Evolutionary conservation across 1,140 invertebrate genomes (phyloP), one percentile per base, ranked within the genome.

Genomic region (Macrostomum lignano): DNA sequence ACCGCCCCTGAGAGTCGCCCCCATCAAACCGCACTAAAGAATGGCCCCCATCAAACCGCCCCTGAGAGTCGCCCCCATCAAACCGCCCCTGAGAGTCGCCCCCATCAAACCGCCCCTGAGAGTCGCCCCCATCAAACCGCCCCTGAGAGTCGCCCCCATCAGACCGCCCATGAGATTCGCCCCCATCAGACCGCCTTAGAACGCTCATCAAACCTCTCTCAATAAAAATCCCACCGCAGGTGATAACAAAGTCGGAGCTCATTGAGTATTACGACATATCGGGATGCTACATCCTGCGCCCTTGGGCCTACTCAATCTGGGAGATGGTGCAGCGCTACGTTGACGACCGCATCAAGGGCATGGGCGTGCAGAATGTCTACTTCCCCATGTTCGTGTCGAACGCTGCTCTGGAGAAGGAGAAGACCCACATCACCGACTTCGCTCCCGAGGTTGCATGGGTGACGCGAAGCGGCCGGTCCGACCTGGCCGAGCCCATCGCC

Each of bases 231-330:
- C n/a, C n/a, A n/a, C n/a, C n/a, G n/a, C n/a, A n/a, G n/a, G 75
- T 93, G 1, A 79, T 98, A 34, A 88, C 78, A 0, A 96, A 98
- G 61, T 73, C 79, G 37, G 79, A 93, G 61, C 68, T 98, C 69
- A 94, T 98, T 23, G 88, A 98, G 52, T 98, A 98, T 55, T 96
- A 96, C 48, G 86, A 98, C 53, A 78, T 98, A 4, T 91, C 81
- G 32, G 88, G 88, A 1, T 98, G 91, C 60, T 98, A 98, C 51
- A 84, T 96, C 42, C 65, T 94, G 14, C 68, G 86, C 21, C 86
- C 84, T 1, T 93, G 84, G 82, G 72, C 84, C 21, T 96, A 69
- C 52, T 62, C 71, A n/a, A 79, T 98, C 43, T 98, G 91, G 91
- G 82, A 94, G 43, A 45, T 50, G 1, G 88, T 98, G 30, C 70